Evolutionary conservation across 2,888 invertebrate species (phyloP).

Genomic region (Allophyes oxyacanthae): DNA sequence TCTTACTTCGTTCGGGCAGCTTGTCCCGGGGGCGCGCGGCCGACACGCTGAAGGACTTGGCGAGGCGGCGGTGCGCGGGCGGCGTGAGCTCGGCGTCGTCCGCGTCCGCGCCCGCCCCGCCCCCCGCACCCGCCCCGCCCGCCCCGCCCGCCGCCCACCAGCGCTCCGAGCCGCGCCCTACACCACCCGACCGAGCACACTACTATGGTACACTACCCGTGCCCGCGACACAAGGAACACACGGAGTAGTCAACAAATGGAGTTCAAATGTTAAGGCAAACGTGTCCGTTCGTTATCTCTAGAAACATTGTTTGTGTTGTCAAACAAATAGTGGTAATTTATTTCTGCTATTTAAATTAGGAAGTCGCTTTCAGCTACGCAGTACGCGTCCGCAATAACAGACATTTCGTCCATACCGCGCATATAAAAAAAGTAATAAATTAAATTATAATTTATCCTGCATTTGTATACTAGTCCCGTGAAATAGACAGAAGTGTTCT

Average conservation of each 20-base stretch:
- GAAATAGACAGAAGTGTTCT: background rate
- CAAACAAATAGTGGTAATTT: too few relatives aligned
- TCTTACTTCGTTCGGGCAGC: slow-evolving; percentile 77
- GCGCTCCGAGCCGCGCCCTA: slow-evolving; percentile 82
- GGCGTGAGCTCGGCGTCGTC: slow-evolving; percentile 92
- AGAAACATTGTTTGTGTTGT: too few relatives aligned
- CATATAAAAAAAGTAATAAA: background rate
- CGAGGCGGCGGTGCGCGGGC: slow-evolving; percentile 95
- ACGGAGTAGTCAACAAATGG: background rate
- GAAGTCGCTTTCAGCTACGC: too few relatives aligned
- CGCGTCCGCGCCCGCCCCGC: slow-evolving; percentile 65
- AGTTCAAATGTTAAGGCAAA: background rate
- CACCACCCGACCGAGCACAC: slow-evolving; percentile 59
- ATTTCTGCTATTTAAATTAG: too few relatives aligned
- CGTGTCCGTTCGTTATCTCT: too few relatives aligned
- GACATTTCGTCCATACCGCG: too few relatives aligned
- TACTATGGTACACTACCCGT: slow-evolving; percentile 48
- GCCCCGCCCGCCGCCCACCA: slow-evolving; percentile 71
- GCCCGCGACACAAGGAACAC: background rate
- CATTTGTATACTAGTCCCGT: slow-evolving; percentile 4
- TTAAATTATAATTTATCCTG: background rate
- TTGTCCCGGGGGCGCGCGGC: slow-evolving; percentile 81
- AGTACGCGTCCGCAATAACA: too few relatives aligned
- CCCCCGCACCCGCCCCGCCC: slow-evolving; percentile 82
- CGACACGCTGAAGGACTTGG: slow-evolving; percentile 97